phyloP scores from a whole-genome alignment of 2,113 vertebrate species.

The Trematocara stigmaticum region DNA sequence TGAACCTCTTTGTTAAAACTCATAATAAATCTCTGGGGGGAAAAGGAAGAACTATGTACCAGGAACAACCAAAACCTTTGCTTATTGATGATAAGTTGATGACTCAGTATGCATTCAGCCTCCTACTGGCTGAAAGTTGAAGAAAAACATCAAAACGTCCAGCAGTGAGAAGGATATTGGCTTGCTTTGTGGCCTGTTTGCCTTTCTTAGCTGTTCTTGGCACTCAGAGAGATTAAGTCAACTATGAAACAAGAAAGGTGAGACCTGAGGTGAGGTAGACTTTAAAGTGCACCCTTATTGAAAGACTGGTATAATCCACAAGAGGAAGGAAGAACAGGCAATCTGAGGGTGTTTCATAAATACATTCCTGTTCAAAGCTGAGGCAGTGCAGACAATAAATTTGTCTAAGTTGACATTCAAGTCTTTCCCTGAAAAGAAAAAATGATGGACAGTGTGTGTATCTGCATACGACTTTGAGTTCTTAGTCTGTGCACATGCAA shows the following conservation, averaged over 20 bases:
- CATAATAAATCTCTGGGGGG: slow-evolving; percentile 1
- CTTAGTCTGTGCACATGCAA: background rate
- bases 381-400: slow-evolving; percentile 9
- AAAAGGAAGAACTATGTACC: background rate
- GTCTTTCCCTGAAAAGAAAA: slow-evolving; percentile 3
- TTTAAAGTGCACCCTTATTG: slow-evolving; percentile 37
- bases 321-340: slow-evolving; percentile 48
- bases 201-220: slow-evolving; percentile 61
- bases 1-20: background rate
- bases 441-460: background rate
- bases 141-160: slow-evolving; percentile 4
- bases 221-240: slow-evolving; percentile 41
- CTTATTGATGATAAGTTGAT: background rate
- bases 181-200: slow-evolving; percentile 51
- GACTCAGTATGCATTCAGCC: background rate
- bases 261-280: slow-evolving; percentile 42
- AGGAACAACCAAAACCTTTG: background rate
- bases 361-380: slow-evolving; percentile 19
- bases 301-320: slow-evolving; percentile 28
- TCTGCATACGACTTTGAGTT: background rate
- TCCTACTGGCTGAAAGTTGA: slow-evolving; percentile 8
- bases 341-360: slow-evolving; percentile 51
- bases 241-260: slow-evolving; percentile 57
- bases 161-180: slow-evolving; percentile 38
- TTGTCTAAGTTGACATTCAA: slow-evolving; percentile 6